Evolutionary conservation across 2,797 vertebrate species (phyloP), one percentile per base, ranked within the genome.

Genomic region (Danio choprae): DNA sequence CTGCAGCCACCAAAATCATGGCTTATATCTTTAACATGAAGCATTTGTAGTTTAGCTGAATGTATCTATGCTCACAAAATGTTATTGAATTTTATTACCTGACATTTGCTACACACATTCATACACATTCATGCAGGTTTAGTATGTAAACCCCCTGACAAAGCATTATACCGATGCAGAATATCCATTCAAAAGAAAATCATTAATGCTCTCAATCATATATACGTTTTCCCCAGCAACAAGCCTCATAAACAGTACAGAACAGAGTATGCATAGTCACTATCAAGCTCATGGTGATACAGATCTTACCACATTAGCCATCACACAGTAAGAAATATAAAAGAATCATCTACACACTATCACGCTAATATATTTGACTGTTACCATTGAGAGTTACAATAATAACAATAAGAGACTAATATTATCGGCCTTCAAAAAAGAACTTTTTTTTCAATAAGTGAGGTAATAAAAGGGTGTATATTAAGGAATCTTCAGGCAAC

Each of bases 221-320:
- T 87, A 51, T 51, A 67, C 72, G 79, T 73, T 79, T 74, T 73
- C 44, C 77, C 83, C 87, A 56, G 73, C 74, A 44, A 85, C 81
- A 84, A 83, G 51, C 71, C 46, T 85, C 77, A 62, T 53, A 77
- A 79, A 77, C 77, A 77, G 78, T 86, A 91, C 87, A 89, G 87
- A 86, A 84, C 89, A 81, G 81, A 85, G 85, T 91, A 91, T 94
- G 93, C 93, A 92, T 93, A 92, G 92, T 93, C 83, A 80, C 87
- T 83, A 91, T 87, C 87, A 84, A 90, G 84, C 87, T 80, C 83
- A 85, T 83, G 87, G 78, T 75, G 84, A 89, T 86, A 87, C 40
- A 82, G 86, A 86, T 70, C 85, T 85, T 83, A 87, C 84, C 84
- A 92, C 82, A 89, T 83, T 88, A 91, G 88, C 85, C 77, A 87